These are phyloP conservation scores for Thamnophis elegans DNA, from an alignment of 2,797 vertebrate genomes.

Conservation along the genomic window DNA sequence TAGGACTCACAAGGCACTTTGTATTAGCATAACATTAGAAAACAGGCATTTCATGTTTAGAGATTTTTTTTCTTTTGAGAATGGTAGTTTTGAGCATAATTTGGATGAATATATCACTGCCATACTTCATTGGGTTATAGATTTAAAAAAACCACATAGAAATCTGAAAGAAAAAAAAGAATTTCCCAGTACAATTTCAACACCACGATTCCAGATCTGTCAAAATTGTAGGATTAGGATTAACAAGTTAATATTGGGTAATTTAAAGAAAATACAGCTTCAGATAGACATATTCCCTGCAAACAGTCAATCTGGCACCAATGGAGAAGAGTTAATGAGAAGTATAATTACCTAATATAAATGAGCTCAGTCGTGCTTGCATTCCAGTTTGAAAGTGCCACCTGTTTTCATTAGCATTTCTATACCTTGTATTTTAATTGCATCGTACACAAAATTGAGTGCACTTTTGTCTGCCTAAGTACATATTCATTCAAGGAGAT, in stretches of 20 bases:
- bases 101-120: conserved; percentile 15
- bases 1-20: neutral
- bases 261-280: conserved; percentile 48
- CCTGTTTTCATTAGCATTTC: conserved; percentile 55
- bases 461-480: conserved; percentile 11
- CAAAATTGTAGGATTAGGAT: conserved; percentile 35
- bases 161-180: conserved; percentile 2
- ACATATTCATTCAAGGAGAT: neutral
- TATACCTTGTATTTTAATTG: conserved; percentile 17
- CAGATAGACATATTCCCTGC: conserved; percentile 47
- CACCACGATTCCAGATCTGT: neutral
- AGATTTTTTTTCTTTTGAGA: conserved; percentile 11
- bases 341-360: conserved; percentile 63
- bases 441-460: neutral
- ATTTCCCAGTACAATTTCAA: conserved; percentile 11
- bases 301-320: conserved; percentile 53
- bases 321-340: conserved; percentile 58
- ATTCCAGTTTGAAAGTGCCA: conserved; percentile 62
- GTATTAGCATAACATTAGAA: conserved; percentile 8
- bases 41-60: neutral
- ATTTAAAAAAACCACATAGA: neutral
- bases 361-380: conserved; percentile 57
- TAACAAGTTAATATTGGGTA: conserved; percentile 49
- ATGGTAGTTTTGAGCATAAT: neutral
- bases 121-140: conserved; percentile 12